These are phyloP conservation scores for Sebastes glaucus DNA, from an alignment of 2,797 vertebrate genomes.

Conservation along the genomic window DNA sequence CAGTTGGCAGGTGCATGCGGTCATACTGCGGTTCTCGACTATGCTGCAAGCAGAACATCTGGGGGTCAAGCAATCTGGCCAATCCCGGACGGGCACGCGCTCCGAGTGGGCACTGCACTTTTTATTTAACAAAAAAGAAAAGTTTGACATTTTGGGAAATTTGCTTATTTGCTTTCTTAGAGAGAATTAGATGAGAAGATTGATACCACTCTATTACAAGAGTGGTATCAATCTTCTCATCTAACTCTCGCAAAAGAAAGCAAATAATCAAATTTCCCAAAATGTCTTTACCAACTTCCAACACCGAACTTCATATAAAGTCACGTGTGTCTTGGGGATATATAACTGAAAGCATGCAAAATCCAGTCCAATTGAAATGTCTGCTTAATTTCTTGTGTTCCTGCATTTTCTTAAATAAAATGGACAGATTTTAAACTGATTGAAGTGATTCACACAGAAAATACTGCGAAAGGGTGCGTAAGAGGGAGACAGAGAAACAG, in stretches of 20 bases:
- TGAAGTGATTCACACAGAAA: slow-evolving; percentile 1
- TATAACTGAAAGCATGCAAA: neutral
- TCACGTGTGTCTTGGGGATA: neutral
- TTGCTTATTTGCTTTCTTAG: neutral
- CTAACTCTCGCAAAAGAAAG: neutral
- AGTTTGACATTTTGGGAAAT: neutral
- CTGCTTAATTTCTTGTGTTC: neutral
- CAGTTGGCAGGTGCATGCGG: no score
- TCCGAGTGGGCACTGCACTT: no score
- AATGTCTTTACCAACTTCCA: neutral
- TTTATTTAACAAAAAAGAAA: no score
- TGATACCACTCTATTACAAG: neutral
- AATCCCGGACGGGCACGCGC: no score
- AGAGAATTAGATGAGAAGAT: neutral
- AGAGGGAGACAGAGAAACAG: neutral
- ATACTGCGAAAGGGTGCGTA: neutral
- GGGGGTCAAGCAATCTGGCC: no score
- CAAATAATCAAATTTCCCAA: neutral
- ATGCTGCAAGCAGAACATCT: no score
- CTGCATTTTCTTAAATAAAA: neutral
- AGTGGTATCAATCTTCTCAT: no score
- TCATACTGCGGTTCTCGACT: no score
- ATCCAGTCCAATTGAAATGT: neutral
- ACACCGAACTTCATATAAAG: neutral
- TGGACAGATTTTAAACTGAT: neutral